Base-by-base conservation (phyloP, 1,140 invertebrate genomes). In the Phthorimaea operculella region DNA sequence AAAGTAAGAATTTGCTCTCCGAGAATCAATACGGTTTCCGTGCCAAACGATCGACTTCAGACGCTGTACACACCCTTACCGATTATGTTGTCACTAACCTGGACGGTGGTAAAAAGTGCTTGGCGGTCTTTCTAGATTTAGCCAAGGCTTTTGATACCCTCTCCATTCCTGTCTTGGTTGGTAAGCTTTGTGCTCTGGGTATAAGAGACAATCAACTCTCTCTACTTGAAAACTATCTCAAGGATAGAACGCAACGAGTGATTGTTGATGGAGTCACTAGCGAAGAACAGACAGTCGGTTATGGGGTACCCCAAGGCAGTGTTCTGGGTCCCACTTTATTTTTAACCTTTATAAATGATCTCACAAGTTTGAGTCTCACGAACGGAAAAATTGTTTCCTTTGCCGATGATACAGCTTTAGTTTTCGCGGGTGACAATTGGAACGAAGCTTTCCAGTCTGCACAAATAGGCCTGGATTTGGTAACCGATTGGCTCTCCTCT, bases 61-160 rank as follows among this genome's bases (percentile, higher is more conserved):
- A 54, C 8, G 57, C 57, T 5, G 52, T 58, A 4, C 18, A 42
- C 16, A 12, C 15, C 6, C 52, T 58, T 12, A 33, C 48, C 5
- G 16, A 53, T 28, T 33, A 9, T 34, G 34, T 58, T 11, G 39
- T 51, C 16, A 6, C n/a, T 1, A 58, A 51, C 12, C 11, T 58
- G n/a, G 57, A 58, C 18, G 21, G 6, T 0, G 36, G 36, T 7
- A n/a, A 50, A 28, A 54, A 54, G 11, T 47, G 45, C 10, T 3
- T 58, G 1, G 51, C 15, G 0, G 33, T 58, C 6, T 53, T 58
- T 34, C 39, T 57, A 10, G 55, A 57, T 45, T 36, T 57, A 7
- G 48, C 55, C 14, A 57, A 57, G 18, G 55, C 55, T 7, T 57
- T 57, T 44, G 55, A 57, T 49, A 57, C 55, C 6, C 33, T 57